These are phyloP conservation scores for Mylabris phalerata DNA, from an alignment of 1,140 invertebrate species.

Conservation along the genomic window DNA sequence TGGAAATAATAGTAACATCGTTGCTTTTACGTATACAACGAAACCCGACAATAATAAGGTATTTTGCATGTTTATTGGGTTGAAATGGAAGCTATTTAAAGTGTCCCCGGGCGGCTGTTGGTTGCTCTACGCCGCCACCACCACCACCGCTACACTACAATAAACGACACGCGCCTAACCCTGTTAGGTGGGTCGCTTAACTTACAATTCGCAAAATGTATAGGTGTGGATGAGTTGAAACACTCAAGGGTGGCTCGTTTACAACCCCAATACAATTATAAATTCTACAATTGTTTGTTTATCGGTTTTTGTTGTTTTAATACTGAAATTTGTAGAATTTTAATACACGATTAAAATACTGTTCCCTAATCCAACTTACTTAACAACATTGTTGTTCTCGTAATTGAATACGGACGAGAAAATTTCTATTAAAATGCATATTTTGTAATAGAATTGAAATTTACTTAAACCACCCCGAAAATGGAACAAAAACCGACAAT, in stretches of 20 bases:
- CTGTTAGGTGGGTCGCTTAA: conserved; percentile 23
- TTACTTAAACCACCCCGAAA: too few species aligned
- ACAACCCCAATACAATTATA: too few species aligned
- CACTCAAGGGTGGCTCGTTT: too few species aligned
- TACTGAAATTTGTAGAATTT: conserved; percentile 21
- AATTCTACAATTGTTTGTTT: too few species aligned
- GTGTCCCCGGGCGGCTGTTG: conserved; percentile 34
- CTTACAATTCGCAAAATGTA: conserved; percentile 6
- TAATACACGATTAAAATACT: conserved; percentile 41
- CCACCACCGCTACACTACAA: conserved; percentile 7
- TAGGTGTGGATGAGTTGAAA: not conserved
- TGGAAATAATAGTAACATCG: too few species aligned
- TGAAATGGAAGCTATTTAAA: conserved; percentile 43
- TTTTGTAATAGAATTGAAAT: too few species aligned
- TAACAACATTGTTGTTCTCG: conserved; percentile 33
- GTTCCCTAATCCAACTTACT: conserved; percentile 36
- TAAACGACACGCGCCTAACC: conserved; percentile 31
- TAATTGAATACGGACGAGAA: not conserved
- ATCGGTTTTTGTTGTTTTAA: not conserved
- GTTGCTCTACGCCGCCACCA: conserved; percentile 7
- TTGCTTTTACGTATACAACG: too few species aligned
- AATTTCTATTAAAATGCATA: too few species aligned
- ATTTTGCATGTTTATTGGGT: conserved; percentile 43
- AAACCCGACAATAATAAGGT: conserved; percentile 33
- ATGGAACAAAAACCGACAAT: too few species aligned